phyloP scores from a whole-genome alignment of 2,113 vertebrate genomes.

The Phasianus colchicus region DNA sequence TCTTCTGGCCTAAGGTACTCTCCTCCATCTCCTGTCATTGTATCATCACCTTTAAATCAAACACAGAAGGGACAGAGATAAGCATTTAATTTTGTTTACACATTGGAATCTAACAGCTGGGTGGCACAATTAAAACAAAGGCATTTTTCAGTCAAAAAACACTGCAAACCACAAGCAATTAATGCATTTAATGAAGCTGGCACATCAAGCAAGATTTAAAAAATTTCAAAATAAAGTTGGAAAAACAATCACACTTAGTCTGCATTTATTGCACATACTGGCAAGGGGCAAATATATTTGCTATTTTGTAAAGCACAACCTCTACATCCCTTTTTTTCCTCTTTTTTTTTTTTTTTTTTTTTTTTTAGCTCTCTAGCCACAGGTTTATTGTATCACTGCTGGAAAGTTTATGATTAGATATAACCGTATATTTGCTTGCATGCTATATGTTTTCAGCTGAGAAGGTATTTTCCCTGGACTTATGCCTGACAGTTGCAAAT shows the following conservation, averaged over 20 bases:
- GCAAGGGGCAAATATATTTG: background rate
- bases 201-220: background rate
- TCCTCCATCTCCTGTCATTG: constrained; percentile 95
- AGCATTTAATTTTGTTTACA: background rate
- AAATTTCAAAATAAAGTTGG: background rate
- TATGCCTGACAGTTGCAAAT: background rate
- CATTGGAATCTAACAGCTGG: background rate
- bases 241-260: background rate
- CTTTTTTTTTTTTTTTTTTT: too few species aligned
- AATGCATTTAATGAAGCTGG: constrained; percentile 18
- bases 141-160: background rate
- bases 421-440: background rate
- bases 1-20: constrained; percentile 96
- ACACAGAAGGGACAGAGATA: background rate
- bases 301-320: fast-evolving
- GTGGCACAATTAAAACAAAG: background rate
- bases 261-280: background rate
- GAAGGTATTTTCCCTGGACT: background rate
- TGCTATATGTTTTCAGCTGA: background rate
- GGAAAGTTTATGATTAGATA: background rate
- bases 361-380: background rate
- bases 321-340: background rate
- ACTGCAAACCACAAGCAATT: constrained; percentile 48
- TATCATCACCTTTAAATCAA: constrained; percentile 89
- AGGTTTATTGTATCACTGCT: background rate